Base-by-base conservation (phyloP, 2,797 vertebrate species). In the Centropyge bicolor region DNA sequence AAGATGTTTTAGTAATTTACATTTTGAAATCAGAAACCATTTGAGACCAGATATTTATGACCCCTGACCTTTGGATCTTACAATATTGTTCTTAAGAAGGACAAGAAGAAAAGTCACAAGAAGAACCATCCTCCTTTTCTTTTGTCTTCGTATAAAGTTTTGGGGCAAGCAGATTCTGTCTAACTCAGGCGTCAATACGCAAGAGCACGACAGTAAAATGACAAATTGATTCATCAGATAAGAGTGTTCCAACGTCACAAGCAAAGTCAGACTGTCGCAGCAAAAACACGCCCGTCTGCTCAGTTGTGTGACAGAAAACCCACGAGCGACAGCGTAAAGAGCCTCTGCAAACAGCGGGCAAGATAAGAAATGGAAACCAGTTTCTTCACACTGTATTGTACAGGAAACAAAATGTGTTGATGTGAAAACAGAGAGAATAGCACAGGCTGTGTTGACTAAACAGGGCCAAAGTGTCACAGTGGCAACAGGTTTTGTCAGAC, bases 361-460 rank as follows among this genome's bases (percentile, higher is more conserved):
- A 82, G 91, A 91, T 91, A 81, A 93, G 88, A 95, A 92, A 86
- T 91, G 87, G 89, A 93, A 94, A 94, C 93, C 94, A 84, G 94
- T 95, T 95, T 93, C 91, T 92, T 94, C 92, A 88, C 87, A 87
- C 86, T 86, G 85, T 83, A 88, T 74, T 94, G 93, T 94, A 86
- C 91, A 94, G 93, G 94, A 96, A 95, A 96, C 94, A 95, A 91
- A 91, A 90, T 91, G 88, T 94, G 94, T 94, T 96, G 93, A 96
- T 91, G 88, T 86, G 90, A 93, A 96, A 98, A 99, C 95, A 98
- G 2, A 36, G 93, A 93, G 94, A 95, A 97, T 96, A 96, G 96
- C 95, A 95, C 94, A 87, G 78, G 82, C 90, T 56, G 11, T 98
- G 96, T 99, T 98, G 97, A 91, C 96, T 94, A 97, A 99, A 99